Evolutionary conservation across 2,888 invertebrate genomes (phyloP), one percentile per base, ranked within the genome.

Genomic region (Stramonita haemastoma): DNA sequence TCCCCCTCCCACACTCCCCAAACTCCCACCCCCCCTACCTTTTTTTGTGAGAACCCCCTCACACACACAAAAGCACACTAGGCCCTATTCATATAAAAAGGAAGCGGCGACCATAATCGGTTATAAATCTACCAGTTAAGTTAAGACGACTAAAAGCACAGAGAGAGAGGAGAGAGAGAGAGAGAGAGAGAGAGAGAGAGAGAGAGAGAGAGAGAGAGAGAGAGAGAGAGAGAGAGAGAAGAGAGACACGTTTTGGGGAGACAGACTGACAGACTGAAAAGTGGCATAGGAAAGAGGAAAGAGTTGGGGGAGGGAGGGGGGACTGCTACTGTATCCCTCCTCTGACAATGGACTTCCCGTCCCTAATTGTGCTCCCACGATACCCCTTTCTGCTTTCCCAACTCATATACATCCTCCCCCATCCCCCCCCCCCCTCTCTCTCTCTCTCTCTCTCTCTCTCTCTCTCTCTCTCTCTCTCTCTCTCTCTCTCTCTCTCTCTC

Each of bases 251-350:
- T n/a, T n/a, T n/a, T 70, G 26, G 79, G 22, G 32, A 79, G 8
- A 89, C 26, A 86, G 86, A 89, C n/a, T 86, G 79, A 89, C n/a
- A 86, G 89, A 77, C n/a, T 87, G 81, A 81, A 57, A 89, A 66
- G 87, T 57, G 89, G 87, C 19, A 86, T 32, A 11, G 84, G 66
- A n/a, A 8, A 15, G 22, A 8, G n/a, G 83, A 56, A 11, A 56
- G 83, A 46, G 56, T 19, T 8, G 56, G 26, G 46, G 11, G 26
- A 56, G 15, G 46, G 46, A 6, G 83, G 26, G 83, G 46, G 83
- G n/a, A n/a, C 13, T 26, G 29, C 13, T 29, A n/a, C 29, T n/a
- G 73, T 17, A 34, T 86, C 46, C 60, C 15, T n/a, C 29, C 19
- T 26, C 60, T 34, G 19, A 32, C 57, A 86, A 32, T 86, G 22